A percentile compares a stretch with the other conserved stretches of the same genome.
These are phyloP conservation scores for Trichopoda pennipes DNA, from an alignment of 2,888 invertebrate genomes.

Conservation along the genomic window DNA sequence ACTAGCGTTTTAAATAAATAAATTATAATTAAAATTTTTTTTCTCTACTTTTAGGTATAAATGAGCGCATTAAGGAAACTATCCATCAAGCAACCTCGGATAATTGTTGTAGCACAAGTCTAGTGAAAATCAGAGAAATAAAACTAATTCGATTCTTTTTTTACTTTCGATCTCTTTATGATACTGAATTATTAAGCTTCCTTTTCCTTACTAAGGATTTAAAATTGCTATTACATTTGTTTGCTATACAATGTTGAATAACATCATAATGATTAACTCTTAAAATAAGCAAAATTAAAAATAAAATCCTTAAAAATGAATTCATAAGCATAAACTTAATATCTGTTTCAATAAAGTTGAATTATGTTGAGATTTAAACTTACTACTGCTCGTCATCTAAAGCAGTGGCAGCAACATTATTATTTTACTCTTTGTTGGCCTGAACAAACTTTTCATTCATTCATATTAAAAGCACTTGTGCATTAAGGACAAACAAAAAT, in stretches of 20 bases:
- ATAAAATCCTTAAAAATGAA: conserved; percentile 34
- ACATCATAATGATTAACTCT: conserved; percentile 39
- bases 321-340: conserved; percentile 57
- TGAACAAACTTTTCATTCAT: conserved; percentile 51
- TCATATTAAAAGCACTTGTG: conserved; percentile 62
- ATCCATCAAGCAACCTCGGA: too few relatives aligned
- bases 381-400: conserved; percentile 22
- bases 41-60: too few relatives aligned
- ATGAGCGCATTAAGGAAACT: too few relatives aligned
- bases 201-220: too few relatives aligned
- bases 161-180: too few relatives aligned
- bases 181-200: too few relatives aligned
- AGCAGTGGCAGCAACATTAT: neutral
- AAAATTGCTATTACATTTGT: neutral
- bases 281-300: conserved; percentile 46
- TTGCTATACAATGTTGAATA: conserved; percentile 24
- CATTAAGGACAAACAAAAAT: conserved; percentile 54
- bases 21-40: too few relatives aligned
- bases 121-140: too few relatives aligned
- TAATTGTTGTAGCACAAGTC: too few relatives aligned
- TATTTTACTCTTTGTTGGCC: conserved; percentile 20
- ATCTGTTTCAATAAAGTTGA: conserved; percentile 64
- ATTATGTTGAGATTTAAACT: conserved; percentile 59
- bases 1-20: too few relatives aligned
- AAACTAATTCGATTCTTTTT: too few relatives aligned